Percentiles rank a stretch among this genome's conserved stretches.
phyloP scores from a whole-genome alignment of 2,797 vertebrate genomes.

The Xiphorhynchus erythropygius region DNA sequence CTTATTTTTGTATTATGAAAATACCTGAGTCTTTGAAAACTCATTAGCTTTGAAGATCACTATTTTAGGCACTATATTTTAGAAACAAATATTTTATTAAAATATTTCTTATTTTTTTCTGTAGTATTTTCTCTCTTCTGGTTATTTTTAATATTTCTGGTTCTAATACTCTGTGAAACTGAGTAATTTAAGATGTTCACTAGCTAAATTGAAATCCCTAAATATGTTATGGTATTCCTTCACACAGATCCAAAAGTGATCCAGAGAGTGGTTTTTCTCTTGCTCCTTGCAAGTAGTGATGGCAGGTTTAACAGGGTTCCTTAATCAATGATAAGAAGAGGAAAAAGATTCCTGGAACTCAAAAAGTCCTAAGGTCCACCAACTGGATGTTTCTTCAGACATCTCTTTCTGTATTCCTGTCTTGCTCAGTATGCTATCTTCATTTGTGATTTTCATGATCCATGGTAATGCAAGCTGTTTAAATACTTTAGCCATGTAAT shows the following conservation, averaged over 20 bases:
- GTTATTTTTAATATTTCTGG: neutral
- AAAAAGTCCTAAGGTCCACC: neutral
- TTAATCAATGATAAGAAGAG: neutral
- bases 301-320: neutral
- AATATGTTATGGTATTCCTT: neutral
- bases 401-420: neutral
- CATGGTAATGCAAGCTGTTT: neutral
- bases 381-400: neutral
- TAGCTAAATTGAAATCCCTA: neutral
- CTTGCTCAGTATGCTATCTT: neutral
- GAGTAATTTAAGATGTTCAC: neutral
- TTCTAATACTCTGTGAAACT: neutral
- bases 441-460: neutral
- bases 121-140: neutral
- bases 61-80: neutral
- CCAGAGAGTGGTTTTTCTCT: neutral
- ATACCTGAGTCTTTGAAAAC: neutral
- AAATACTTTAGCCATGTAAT: neutral
- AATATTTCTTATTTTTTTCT: neutral
- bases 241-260: neutral
- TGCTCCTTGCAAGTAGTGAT: neutral
- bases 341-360: neutral
- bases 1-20: neutral
- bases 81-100: neutral
- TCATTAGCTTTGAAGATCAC: neutral